phyloP scores from a whole-genome alignment of 1,140 invertebrate genomes.

The Holotrichia oblita region DNA sequence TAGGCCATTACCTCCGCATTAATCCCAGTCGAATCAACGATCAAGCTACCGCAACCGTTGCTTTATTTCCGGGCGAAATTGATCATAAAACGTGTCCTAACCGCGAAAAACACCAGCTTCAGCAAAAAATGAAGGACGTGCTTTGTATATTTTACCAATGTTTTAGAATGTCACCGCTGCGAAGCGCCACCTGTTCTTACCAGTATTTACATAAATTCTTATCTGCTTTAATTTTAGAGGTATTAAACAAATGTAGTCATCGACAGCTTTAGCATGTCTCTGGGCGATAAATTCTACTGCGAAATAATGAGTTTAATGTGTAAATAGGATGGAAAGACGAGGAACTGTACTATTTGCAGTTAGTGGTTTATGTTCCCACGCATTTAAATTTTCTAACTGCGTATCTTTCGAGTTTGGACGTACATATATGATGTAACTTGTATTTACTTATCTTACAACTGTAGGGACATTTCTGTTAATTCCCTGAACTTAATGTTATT shows the following conservation, averaged over 20 bases:
- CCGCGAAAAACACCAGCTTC: not conserved
- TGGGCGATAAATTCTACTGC: not conserved
- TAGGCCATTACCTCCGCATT: not conserved
- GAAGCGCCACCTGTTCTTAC: not conserved
- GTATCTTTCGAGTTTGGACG: not conserved
- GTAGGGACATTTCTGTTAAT: too few relatives aligned
- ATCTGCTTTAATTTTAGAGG: not conserved
- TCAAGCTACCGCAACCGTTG: not conserved
- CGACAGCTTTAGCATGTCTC: not conserved
- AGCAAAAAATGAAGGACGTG: not conserved
- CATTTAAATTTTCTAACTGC: not conserved
- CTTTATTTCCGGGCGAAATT: slow-evolving; percentile 1
- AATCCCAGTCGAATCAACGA: slow-evolving; percentile 15
- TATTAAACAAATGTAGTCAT: not conserved
- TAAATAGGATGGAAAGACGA: not conserved
- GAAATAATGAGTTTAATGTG: not conserved
- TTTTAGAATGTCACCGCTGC: not conserved
- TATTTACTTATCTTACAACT: too few relatives aligned
- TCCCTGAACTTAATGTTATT: too few relatives aligned
- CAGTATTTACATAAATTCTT: not conserved
- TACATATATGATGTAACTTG: too few relatives aligned
- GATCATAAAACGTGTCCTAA: not conserved
- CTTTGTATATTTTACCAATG: not conserved
- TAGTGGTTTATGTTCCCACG: not conserved
- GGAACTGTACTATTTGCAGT: not conserved